Evolutionary conservation across 1,140 invertebrate genomes (phyloP), one percentile per base, ranked within the genome.

Genomic region (Drosophila dunni): DNA sequence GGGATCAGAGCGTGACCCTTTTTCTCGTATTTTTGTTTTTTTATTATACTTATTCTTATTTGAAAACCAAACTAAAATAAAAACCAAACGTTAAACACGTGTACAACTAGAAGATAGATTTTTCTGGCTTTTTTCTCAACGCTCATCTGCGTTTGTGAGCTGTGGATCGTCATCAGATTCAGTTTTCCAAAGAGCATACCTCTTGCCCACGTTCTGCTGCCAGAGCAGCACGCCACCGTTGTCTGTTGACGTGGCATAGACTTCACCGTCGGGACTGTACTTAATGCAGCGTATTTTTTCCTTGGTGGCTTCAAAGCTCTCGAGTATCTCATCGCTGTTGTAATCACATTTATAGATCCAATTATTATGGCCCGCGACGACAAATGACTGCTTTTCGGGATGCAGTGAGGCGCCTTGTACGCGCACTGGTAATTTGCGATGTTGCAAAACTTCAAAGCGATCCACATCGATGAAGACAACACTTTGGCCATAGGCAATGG

Each of bases 331-430:
- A 2, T 97, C 97, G 15, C 96, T 97, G 36, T 94, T 94, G 85
- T 97, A 99, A 92, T 99, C 97, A 93, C 96, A 98, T 93, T 99
- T 99, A 93, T 99, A 99, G 93, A 99, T 96, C 92, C 97, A 98
- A 60, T 98, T 96, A 92, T 99, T 97, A 90, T 98, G 97, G 8
- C 97, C 97, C 17, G 97, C 98, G 89, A 97, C 98, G 2, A 99
- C 97, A 93, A 98, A 99, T 48, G 97, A 96, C 46, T 95, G 95
- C 74, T 97, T 96, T 61, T 96, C 95, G 0, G 97, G 97, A 94
- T 98, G 96, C 33, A 99, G 93, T 13, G 98, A 98, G 0, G 97
- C 98, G n/a, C 97, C 97, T 90, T 97, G 96, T 9, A 98, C 95
- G 81, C 96, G 96, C 7, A 96, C 96, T 2, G 97, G 96, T 46